Conservation (phyloP, 1,140 invertebrate genomes). For the Propsilocerus akamusi region DNA sequence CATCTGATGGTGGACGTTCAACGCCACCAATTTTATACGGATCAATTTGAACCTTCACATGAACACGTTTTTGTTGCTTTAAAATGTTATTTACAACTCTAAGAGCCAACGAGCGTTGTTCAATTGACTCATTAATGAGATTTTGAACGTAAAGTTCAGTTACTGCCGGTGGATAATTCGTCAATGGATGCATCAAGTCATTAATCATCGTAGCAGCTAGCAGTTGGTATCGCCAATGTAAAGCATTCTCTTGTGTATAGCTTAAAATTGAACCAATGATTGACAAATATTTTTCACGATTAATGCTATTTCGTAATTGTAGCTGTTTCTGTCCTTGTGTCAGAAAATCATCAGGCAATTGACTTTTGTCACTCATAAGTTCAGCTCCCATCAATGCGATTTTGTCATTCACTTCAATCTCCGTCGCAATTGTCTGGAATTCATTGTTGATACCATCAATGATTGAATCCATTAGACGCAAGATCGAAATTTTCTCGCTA, state of each 20-base stretch:
- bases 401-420: constrained; percentile 29
- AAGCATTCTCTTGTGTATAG: constrained; percentile 16
- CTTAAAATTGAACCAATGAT: constrained; percentile 41
- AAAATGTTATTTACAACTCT: constrained; percentile 42
- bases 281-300: constrained; percentile 35
- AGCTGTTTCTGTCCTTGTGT: constrained; percentile 22
- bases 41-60: constrained; percentile 37
- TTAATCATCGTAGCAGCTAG: constrained; percentile 54
- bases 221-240: constrained; percentile 62
- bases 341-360: constrained; percentile 21
- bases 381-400: constrained; percentile 31
- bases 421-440: constrained; percentile 38
- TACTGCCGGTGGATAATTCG: constrained; percentile 36
- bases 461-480: constrained; percentile 47
- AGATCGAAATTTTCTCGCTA: constrained; percentile 64
- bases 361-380: background rate
- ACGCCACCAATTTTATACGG: constrained; percentile 25
- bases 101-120: constrained; percentile 51
- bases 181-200: constrained; percentile 49
- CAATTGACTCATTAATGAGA: constrained; percentile 56
- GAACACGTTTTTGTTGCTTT: constrained; percentile 54
- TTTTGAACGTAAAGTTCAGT: constrained; percentile 46
- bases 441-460: constrained; percentile 27
- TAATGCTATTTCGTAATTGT: constrained; percentile 23
- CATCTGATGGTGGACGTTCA: constrained; percentile 10